phyloP scores from a whole-genome alignment of 2,888 invertebrate genomes.

The Serripes groenlandicus region DNA sequence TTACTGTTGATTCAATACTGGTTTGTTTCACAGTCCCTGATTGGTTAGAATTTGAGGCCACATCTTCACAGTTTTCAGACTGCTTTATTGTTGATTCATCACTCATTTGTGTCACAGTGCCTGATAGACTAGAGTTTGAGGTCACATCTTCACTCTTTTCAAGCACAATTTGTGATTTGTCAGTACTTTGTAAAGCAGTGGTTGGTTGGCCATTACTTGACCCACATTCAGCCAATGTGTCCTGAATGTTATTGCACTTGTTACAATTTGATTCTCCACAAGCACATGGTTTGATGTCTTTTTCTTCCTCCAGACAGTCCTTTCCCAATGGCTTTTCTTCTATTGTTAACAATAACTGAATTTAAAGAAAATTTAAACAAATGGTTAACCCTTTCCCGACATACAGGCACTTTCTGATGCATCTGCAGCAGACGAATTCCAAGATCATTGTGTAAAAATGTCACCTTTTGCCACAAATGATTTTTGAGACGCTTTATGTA shows the following conservation, averaged over 20 bases:
- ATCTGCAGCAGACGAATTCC: no score
- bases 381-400: no score
- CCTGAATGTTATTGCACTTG: background rate
- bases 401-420: no score
- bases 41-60: background rate
- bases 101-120: background rate
- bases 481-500: no score
- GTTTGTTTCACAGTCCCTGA: background rate
- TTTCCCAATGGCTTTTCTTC: background rate
- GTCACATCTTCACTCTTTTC: background rate
- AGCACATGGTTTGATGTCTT: background rate
- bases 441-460: no score
- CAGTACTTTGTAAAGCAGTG: constrained; percentile 8
- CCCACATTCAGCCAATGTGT: background rate
- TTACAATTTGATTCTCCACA: background rate
- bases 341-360: constrained; percentile 29
- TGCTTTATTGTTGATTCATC: background rate
- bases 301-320: background rate
- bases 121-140: background rate
- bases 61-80: background rate
- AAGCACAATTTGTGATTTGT: constrained; percentile 20
- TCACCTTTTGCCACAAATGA: no score
- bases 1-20: background rate
- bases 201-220: background rate
- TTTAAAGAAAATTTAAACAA: background rate